phyloP scores from a whole-genome alignment of 2,113 vertebrate genomes.

The Atractosteus spatula region DNA sequence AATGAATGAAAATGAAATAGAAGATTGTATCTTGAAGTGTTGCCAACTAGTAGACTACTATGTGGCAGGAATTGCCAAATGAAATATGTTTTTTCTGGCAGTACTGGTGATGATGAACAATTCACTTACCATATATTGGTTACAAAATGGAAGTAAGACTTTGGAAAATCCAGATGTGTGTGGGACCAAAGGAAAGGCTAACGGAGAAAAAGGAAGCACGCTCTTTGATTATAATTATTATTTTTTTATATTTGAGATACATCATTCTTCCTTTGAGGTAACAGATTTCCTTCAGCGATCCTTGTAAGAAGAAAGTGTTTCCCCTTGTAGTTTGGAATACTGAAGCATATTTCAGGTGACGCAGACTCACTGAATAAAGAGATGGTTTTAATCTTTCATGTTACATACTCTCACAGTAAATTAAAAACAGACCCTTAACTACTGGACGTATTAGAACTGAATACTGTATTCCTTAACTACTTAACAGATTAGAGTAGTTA shows the following conservation, averaged over 20 bases:
- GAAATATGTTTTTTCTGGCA: conserved; percentile 48
- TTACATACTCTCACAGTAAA: no score
- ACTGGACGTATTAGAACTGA: no score
- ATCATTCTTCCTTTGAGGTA: no score
- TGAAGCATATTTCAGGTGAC: no score
- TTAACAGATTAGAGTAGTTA: no score
- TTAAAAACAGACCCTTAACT: no score
- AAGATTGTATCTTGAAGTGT: conserved; percentile 58
- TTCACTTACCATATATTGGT: conserved; percentile 51
- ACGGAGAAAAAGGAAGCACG: neutral
- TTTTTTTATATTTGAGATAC: neutral
- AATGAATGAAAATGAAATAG: conserved; percentile 56
- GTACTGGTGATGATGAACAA: conserved; percentile 41
- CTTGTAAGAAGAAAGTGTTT: no score
- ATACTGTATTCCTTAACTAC: no score
- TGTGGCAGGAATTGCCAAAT: conserved; percentile 31
- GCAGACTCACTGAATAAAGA: no score
- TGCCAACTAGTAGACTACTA: conserved; percentile 32
- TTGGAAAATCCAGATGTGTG: conserved; percentile 56
- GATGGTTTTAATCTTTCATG: no score
- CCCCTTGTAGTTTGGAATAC: no score
- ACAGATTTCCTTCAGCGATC: no score
- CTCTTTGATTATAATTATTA: neutral
- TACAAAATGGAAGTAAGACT: conserved; percentile 51
- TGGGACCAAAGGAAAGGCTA: neutral